Conservation (phyloP, 2,797 vertebrate species). For the Anomalospiza imberbis region DNA sequence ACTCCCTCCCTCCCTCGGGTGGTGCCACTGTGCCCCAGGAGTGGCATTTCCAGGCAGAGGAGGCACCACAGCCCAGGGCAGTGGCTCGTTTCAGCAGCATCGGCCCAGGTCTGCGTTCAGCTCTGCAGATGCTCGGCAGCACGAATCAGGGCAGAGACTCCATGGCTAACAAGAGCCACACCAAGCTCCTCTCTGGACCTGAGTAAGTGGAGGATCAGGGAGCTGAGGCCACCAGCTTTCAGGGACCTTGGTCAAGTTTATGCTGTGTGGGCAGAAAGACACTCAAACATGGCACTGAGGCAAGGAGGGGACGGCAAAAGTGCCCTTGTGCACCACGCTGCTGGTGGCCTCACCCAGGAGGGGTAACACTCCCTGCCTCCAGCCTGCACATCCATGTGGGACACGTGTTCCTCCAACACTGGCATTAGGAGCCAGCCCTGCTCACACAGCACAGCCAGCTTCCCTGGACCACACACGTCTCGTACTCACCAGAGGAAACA, state of each 20-base stretch:
- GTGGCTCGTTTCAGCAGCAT: fast-evolving
- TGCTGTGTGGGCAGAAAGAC: not conserved
- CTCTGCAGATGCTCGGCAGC: not conserved
- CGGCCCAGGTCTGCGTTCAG: not conserved
- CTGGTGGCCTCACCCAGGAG: not conserved
- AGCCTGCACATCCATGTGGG: fast-evolving
- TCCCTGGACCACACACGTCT: not conserved
- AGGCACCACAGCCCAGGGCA: not conserved
- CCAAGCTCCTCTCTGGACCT: not conserved
- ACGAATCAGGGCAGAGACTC: fast-evolving
- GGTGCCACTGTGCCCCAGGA: not conserved
- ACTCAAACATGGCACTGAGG: not conserved
- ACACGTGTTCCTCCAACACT: fast-evolving
- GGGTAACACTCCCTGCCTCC: fast-evolving
- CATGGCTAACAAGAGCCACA: not conserved
- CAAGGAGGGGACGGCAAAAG: not conserved
- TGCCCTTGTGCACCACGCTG: fast-evolving
- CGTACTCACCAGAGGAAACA: not conserved
- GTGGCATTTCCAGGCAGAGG: not conserved
- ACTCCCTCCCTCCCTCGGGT: not conserved
- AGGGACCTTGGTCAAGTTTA: fast-evolving
- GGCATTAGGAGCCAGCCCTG: not conserved
- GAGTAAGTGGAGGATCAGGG: not conserved
- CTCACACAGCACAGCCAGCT: not conserved
- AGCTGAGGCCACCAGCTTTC: not conserved